Conservation (phyloP, 2,888 invertebrate species). For the Thumatha senex region DNA sequence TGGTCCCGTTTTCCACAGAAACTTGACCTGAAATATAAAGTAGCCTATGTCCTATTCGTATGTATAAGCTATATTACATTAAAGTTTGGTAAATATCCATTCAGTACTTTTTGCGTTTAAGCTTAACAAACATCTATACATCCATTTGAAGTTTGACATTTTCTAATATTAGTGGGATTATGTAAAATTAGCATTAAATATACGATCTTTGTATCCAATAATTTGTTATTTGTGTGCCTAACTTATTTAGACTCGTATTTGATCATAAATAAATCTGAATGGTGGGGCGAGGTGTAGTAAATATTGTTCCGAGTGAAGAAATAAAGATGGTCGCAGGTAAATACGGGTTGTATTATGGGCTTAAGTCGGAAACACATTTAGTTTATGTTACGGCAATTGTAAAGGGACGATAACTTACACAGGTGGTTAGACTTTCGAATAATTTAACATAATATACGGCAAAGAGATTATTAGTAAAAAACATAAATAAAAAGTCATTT, state of each 20-base stretch:
- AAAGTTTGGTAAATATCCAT: too few relatives aligned
- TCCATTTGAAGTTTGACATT: too few relatives aligned
- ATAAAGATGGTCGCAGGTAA: constrained; percentile 49
- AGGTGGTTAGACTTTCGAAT: constrained; percentile 15
- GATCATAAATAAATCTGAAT: constrained; percentile 41
- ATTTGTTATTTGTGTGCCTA: neutral
- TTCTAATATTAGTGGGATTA: too few relatives aligned
- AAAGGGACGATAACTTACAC: constrained; percentile 20
- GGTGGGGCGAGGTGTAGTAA: constrained; percentile 34
- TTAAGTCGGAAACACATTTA: constrained; percentile 44
- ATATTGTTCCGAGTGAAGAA: constrained; percentile 48
- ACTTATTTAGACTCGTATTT: constrained; percentile 15
- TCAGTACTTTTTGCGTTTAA: too few relatives aligned
- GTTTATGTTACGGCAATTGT: constrained; percentile 38
- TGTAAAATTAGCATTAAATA: neutral
- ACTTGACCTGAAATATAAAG: too few relatives aligned
- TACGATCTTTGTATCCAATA: neutral
- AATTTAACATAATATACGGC: constrained; percentile 9
- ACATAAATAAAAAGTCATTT: neutral
- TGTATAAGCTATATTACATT: too few relatives aligned
- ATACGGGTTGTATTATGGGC: constrained; percentile 41
- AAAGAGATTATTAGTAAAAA: neutral
- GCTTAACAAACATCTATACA: too few relatives aligned
- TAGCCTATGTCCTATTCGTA: too few relatives aligned
- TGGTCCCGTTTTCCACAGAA: too few relatives aligned